Base-by-base conservation (phyloP, 2,113 vertebrate genomes). In the Reinhardtius hippoglossoides region DNA sequence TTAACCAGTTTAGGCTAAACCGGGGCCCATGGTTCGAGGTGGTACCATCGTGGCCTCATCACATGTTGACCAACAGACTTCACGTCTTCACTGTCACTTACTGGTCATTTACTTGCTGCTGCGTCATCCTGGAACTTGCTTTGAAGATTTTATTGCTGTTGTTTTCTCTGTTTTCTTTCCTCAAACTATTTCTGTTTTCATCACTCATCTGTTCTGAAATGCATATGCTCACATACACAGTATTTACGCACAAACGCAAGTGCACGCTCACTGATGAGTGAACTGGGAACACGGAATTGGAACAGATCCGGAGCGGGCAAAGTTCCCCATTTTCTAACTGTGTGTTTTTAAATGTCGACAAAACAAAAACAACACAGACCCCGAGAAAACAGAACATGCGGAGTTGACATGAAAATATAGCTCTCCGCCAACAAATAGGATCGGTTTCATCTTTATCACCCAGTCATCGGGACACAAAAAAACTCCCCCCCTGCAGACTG, bases 311-410 rank as follows among this genome's bases (percentile, higher is more conserved):
- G 62, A 81, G 85, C 76, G 84, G 78, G 78, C 67, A 82, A 80
- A 85, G 74, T 85, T 87, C 59, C 63, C 40, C 52, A 58, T 26
- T 57, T 57, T 57, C 24, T 26, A 16, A 57, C 13, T 26, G 56
- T 26, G 24, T 26, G 56, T 83, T 66, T 73, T 31, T 61, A 66
- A 84, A 74, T 84, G 74, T 72, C 40, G 40, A 73, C 68, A 81
- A 87, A 89, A 88, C 76, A 87, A 87, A 82, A 88, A 82, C 76
- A 84, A 76, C 79, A 71, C 52, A 82, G 65, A 83, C 42, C 74
- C 55, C 1, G 27, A 71, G 63, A 83, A 87, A 72, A 79, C 72
- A 60, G 48, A 80, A 55, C 63, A 73, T 80, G 40, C 60, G 37
- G n/a, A 12, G 12, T 6, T 83, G 82, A 80, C 70, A 72, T 75